These are phyloP conservation scores for Clarias magur DNA, from an alignment of 2,113 vertebrate genomes.

Conservation along the genomic window DNA sequence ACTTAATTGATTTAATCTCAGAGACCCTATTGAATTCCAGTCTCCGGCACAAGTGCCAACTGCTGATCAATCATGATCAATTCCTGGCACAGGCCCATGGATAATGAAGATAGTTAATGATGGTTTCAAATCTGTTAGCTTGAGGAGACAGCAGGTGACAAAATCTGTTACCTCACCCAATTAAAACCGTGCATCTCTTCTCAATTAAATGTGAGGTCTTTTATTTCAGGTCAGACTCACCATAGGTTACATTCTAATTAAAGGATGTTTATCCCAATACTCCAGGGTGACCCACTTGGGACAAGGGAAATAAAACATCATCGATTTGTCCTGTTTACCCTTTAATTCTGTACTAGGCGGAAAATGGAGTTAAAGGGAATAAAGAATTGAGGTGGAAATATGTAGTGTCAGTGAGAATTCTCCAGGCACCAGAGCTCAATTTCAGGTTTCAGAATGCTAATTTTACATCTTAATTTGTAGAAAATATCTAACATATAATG, in stretches of 20 bases:
- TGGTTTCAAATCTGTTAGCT: slow-evolving; percentile 57
- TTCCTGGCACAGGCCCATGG: slow-evolving; percentile 60
- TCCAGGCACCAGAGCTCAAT: not conserved
- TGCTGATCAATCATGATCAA: slow-evolving; percentile 71
- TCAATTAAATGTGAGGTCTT: slow-evolving; percentile 60
- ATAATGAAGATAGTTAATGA: slow-evolving; percentile 71
- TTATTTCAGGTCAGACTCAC: slow-evolving; percentile 68
- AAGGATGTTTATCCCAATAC: slow-evolving; percentile 68
- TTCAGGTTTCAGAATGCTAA: not conserved
- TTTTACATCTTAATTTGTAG: not conserved
- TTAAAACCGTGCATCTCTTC: slow-evolving; percentile 72
- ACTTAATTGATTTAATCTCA: slow-evolving; percentile 40
- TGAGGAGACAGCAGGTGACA: slow-evolving; percentile 44
- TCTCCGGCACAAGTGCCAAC: slow-evolving; percentile 33
- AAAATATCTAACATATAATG: not conserved
- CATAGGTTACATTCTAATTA: slow-evolving; percentile 69
- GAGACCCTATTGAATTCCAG: slow-evolving; percentile 40
- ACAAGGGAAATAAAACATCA: slow-evolving; percentile 68
- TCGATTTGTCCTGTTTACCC: slow-evolving; percentile 64
- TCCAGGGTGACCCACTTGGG: slow-evolving; percentile 61
- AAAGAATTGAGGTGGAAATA: slow-evolving; percentile 14
- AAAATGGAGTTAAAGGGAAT: slow-evolving; percentile 32
- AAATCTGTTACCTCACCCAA: slow-evolving; percentile 72
- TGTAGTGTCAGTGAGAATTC: not conserved
- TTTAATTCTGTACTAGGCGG: slow-evolving; percentile 59